Evolutionary conservation across 2,888 invertebrate genomes (phyloP).

Genomic region (Mythimna albipuncta): DNA sequence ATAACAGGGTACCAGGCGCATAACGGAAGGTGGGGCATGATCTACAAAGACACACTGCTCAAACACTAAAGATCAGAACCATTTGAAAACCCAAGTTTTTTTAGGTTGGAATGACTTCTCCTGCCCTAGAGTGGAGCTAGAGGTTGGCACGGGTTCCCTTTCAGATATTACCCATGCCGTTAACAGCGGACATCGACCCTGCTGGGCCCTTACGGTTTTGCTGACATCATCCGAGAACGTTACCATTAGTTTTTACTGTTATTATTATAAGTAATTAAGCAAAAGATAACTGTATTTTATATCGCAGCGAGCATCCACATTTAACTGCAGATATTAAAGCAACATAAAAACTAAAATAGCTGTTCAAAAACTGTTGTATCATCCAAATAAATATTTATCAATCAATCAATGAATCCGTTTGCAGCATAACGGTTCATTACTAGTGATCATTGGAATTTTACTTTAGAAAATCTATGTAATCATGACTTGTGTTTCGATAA

Average conservation of each 20-base stretch:
- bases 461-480: conserved; percentile 7
- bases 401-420: conserved; percentile 23
- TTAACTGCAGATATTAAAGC: not conserved
- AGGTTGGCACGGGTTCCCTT: too few species aligned
- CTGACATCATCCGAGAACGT: too few species aligned
- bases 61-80: too few species aligned
- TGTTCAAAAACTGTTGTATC: conserved; percentile 4
- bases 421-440: conserved; percentile 33
- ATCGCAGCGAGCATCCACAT: not conserved
- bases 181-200: too few species aligned
- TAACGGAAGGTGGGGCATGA: too few species aligned
- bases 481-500: conserved; percentile 6
- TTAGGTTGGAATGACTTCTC: too few species aligned
- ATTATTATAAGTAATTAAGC: not conserved
- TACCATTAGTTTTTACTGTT: not conserved
- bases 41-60: too few species aligned
- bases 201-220: too few species aligned
- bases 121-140: too few species aligned
- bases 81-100: too few species aligned
- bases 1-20: too few species aligned
- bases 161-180: too few species aligned
- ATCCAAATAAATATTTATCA: conserved; percentile 18
- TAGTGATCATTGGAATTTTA: conserved; percentile 10
- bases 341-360: not conserved
- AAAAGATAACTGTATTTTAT: not conserved